A percentile compares a stretch with the other conserved stretches of the same genome.
Conservation (phyloP, 1,140 invertebrate species). For the Mycetomoellerius zeteki region DNA sequence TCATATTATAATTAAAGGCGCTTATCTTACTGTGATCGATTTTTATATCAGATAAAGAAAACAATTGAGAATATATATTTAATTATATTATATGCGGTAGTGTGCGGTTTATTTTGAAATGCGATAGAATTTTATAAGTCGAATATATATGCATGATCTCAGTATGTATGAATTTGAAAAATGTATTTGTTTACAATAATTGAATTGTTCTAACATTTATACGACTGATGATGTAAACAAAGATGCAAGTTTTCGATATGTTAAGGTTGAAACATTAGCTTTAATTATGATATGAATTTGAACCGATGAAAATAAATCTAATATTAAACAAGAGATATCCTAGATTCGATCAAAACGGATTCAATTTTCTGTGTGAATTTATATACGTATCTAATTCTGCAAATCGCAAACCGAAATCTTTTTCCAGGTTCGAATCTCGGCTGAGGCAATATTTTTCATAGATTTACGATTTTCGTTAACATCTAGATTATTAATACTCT, state of each 20-base stretch:
- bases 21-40: conserved; percentile 54
- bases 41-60: conserved; percentile 14
- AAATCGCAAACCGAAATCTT: too few relatives aligned
- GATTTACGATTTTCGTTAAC: too few relatives aligned
- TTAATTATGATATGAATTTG: conserved; percentile 48
- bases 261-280: conserved; percentile 69
- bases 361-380: too few relatives aligned
- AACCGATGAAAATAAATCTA: too few relatives aligned
- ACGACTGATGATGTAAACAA: conserved; percentile 33
- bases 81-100: conserved; percentile 27
- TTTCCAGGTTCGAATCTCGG: too few relatives aligned
- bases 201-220: conserved; percentile 65
- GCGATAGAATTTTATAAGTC: conserved; percentile 9
- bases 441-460: too few relatives aligned
- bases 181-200: background rate
- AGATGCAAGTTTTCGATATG: conserved; percentile 48
- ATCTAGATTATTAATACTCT: too few relatives aligned
- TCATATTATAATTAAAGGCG: conserved; percentile 27
- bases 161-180: conserved; percentile 2
- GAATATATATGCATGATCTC: background rate
- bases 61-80: background rate
- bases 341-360: too few relatives aligned
- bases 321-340: too few relatives aligned
- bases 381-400: too few relatives aligned
- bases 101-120: conserved; percentile 5